A percentile compares a stretch with the other conserved stretches of the same genome.
Evolutionary conservation across 2,797 vertebrate genomes (phyloP).

Genomic region (Pantherophis vulpinus): DNA sequence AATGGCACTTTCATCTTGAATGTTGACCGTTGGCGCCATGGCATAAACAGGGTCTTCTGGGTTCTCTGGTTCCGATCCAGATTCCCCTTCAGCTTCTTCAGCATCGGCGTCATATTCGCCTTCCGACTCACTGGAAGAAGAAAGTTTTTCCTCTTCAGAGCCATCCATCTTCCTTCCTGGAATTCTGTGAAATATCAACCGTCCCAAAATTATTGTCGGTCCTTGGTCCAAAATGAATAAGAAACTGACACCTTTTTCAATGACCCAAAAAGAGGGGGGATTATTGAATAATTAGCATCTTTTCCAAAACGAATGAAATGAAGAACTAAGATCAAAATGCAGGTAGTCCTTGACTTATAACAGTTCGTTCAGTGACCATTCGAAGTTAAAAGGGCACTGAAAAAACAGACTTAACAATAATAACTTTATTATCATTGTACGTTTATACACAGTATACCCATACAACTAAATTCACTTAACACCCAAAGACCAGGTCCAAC

Average conservation of each 20-base stretch:
- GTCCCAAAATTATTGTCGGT: neutral
- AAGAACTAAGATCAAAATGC: neutral
- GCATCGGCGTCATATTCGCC: neutral
- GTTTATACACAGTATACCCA: too few relatives aligned
- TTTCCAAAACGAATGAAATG: neutral
- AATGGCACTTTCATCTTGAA: slow-evolving; percentile 64
- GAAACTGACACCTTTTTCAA: neutral
- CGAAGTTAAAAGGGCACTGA: too few relatives aligned
- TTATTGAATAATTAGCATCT: neutral
- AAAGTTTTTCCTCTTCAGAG: slow-evolving; percentile 57
- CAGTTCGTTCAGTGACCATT: too few relatives aligned
- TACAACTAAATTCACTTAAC: too few relatives aligned
- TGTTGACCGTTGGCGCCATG: slow-evolving; percentile 65
- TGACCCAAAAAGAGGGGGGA: neutral
- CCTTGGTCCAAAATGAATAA: slow-evolving; percentile 3
- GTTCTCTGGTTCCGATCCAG: slow-evolving; percentile 31
- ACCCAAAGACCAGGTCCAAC: too few relatives aligned
- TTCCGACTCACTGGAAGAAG: slow-evolving; percentile 53
- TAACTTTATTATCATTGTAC: too few relatives aligned
- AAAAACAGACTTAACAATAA: too few relatives aligned
- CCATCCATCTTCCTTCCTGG: slow-evolving; percentile 68
- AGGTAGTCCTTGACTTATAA: too few relatives aligned
- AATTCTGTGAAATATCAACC: slow-evolving; percentile 52
- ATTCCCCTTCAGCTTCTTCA: neutral
- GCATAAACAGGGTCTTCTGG: slow-evolving; percentile 57